These are phyloP conservation scores for Caenorhabditis imperialis DNA, from an alignment of 2,888 invertebrate species.

Conservation along the genomic window DNA sequence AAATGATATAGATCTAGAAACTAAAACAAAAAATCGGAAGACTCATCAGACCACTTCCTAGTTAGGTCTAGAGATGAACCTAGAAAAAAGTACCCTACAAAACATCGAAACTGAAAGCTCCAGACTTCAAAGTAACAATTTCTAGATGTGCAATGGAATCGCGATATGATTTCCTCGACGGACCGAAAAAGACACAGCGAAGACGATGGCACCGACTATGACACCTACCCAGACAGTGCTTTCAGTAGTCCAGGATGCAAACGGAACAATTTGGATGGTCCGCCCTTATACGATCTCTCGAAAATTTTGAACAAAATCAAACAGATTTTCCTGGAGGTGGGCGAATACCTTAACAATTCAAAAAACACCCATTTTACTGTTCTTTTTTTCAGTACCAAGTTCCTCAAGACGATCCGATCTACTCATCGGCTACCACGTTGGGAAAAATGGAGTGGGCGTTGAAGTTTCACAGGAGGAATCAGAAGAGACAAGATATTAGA, in stretches of 20 bases:
- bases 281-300: conserved; percentile 40
- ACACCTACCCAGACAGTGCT: conserved; percentile 2
- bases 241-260: conserved; percentile 28
- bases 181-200: conserved; percentile 32
- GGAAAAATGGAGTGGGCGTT: conserved; percentile 53
- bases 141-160: conserved; percentile 60
- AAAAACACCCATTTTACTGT: no score
- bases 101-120: no score
- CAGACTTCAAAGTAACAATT: no score
- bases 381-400: conserved; percentile 33
- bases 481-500: conserved; percentile 30
- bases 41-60: no score
- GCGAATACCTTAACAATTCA: no score
- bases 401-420: conserved; percentile 31
- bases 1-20: no score
- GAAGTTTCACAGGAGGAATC: conserved; percentile 20
- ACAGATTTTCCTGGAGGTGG: conserved; percentile 30
- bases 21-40: no score
- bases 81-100: no score
- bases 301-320: conserved; percentile 28
- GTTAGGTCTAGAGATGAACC: no score
- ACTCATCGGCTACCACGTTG: conserved; percentile 14
- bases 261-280: conserved; percentile 10
- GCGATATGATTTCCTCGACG: conserved; percentile 48
- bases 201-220: conserved; percentile 22